Evolutionary conservation across 2,888 invertebrate species (phyloP).

Genomic region (Drosophila nigricruria): DNA sequence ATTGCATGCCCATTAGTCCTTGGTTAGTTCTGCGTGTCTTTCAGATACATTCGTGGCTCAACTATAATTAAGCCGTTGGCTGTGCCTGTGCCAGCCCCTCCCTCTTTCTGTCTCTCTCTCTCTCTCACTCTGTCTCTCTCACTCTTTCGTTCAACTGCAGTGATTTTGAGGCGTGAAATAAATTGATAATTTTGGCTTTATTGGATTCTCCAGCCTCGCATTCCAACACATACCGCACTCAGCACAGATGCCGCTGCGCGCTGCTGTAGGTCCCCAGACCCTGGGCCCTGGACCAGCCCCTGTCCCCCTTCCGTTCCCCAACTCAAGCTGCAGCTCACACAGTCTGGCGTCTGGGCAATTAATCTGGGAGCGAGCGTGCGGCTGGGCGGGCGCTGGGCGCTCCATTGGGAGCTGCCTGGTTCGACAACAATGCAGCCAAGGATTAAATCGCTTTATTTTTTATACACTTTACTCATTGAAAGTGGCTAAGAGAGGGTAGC

Average conservation of each 20-base stretch:
- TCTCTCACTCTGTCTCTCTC: background rate
- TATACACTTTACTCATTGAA: background rate
- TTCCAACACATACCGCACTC: conserved; percentile 45
- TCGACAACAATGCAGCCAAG: conserved; percentile 53
- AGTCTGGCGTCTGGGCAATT: conserved; percentile 71
- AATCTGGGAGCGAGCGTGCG: conserved; percentile 71
- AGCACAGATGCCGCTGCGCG: conserved; percentile 41
- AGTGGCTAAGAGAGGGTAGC: background rate
- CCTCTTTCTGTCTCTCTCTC: background rate
- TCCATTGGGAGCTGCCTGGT: conserved; percentile 19
- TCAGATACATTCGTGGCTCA: conserved; percentile 30
- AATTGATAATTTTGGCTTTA: conserved; percentile 82
- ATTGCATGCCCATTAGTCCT: conserved; percentile 32
- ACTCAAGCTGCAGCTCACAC: background rate
- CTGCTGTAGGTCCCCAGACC: conserved; percentile 75
- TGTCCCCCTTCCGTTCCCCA: background rate
- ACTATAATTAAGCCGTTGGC: conserved; percentile 78
- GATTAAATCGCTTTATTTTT: conserved; percentile 79
- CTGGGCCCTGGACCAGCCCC: conserved; percentile 3
- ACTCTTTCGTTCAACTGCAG: conserved; percentile 33
- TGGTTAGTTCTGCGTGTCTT: conserved; percentile 29
- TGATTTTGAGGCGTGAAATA: conserved; percentile 82
- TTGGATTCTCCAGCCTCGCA: conserved; percentile 67
- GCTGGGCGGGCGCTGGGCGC: conserved; percentile 52
- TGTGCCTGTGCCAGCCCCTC: conserved; percentile 21